phyloP scores from a whole-genome alignment of 1,140 invertebrate species.

The Nebria ingens region DNA sequence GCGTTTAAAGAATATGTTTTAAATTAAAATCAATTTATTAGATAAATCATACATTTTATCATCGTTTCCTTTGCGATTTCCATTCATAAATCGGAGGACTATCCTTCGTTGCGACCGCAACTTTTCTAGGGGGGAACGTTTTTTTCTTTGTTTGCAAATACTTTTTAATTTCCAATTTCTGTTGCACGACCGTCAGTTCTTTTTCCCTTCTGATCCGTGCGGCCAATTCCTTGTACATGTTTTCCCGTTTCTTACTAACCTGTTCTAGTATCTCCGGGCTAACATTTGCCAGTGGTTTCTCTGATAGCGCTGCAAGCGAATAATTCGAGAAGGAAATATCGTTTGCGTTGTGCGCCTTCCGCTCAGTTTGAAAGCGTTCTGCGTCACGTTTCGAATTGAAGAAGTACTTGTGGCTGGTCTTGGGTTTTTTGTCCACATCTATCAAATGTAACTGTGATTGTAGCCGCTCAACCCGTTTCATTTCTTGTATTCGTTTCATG shows the following conservation, averaged over 20 bases:
- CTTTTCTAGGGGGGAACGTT: conserved; percentile 49
- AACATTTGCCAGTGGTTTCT: conserved; percentile 44
- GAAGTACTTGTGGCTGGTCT: conserved; percentile 76
- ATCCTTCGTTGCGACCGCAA: conserved; percentile 55
- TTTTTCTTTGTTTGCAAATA: conserved; percentile 56
- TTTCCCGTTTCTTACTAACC: conserved; percentile 49
- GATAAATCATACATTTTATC: conserved; percentile 17
- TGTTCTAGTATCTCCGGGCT: conserved; percentile 42
- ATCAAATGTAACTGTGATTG: conserved; percentile 75
- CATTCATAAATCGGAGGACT: conserved; percentile 76
- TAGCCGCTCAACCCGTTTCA: conserved; percentile 77
- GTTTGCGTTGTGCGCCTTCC: not conserved
- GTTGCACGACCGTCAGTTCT: conserved; percentile 66
- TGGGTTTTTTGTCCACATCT: conserved; percentile 51
- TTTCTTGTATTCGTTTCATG: conserved; percentile 75
- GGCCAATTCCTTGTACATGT: conserved; percentile 65
- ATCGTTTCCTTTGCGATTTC: conserved; percentile 76
- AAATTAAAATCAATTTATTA: not conserved
- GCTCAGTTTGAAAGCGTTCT: conserved; percentile 43
- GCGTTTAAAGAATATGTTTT: not conserved
- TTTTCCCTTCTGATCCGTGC: conserved; percentile 75
- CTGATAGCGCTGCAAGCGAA: conserved; percentile 43
- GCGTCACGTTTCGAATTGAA: conserved; percentile 54
- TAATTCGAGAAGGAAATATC: not conserved
- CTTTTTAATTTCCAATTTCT: conserved; percentile 73